Evolutionary conservation across 2,888 invertebrate genomes (phyloP), one percentile per base, ranked within the genome.

Genomic region (Nephrotoma flavescens): DNA sequence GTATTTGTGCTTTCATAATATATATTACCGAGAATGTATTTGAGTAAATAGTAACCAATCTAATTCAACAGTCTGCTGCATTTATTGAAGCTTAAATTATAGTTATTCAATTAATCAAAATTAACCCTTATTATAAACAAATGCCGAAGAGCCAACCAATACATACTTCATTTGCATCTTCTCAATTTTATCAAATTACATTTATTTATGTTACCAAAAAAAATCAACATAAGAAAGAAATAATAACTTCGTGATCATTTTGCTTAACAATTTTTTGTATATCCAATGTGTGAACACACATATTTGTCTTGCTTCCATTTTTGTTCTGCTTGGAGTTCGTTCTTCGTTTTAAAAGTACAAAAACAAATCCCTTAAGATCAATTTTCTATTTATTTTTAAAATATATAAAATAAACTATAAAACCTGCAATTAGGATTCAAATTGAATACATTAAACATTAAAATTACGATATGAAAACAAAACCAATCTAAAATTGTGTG

Each of bases 401-500:
- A 71, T 71, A 71, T 31, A 71, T 71, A 71, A 71, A 71, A 71
- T 71, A 71, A 31, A 71, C 71, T 71, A 71, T 71, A 71, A 71
- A 84, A 84, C 84, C 84, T 84, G 84, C 84, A 84, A 84, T 84
- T 84, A 84, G 84, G 84, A 84, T 42, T 42, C 84, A 84, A 84
- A 84, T 41, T 42, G 42, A 42, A 84, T 42, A 84, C 84, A 84
- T 84, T 84, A 84, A 84, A 84, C 41, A 15, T 84, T 84, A 71
- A 71, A 71, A 71, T 71, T 71, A 71, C 71, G 71, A 31, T 71
- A 71, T 71, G 71, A 71, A 71, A 71, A 71, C 71, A 19, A 71
- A 52, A 9, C 71, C 15, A 52, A 71, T 57, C 15, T 71, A 71
- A 71, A 31, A 71, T 71, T 71, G 71, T 71, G 31, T 71, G 31